These are phyloP conservation scores for Agonopterix alstromeriana DNA, from an alignment of 2,888 invertebrate genomes.

Conservation along the genomic window DNA sequence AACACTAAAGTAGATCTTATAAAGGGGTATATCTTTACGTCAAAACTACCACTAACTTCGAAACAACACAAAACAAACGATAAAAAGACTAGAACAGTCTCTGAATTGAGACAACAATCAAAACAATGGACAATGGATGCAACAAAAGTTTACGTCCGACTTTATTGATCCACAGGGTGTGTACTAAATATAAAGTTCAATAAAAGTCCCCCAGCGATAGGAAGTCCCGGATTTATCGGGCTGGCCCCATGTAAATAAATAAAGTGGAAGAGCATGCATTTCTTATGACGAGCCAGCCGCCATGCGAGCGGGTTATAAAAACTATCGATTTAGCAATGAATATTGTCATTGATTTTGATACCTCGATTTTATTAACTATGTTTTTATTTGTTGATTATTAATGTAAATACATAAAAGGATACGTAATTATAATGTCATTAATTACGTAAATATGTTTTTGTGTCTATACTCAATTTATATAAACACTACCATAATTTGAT, in stretches of 20 bases:
- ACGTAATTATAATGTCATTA: too few relatives aligned
- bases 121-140: slow-evolving; percentile 22
- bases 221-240: slow-evolving; percentile 70
- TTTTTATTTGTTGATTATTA: too few relatives aligned
- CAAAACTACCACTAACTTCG: too few relatives aligned
- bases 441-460: too few relatives aligned
- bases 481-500: too few relatives aligned
- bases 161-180: slow-evolving; percentile 64
- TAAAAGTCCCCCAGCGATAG: slow-evolving; percentile 67
- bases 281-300: slow-evolving; percentile 53
- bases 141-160: slow-evolving; percentile 41
- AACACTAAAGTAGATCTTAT: too few relatives aligned
- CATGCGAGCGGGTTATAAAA: slow-evolving; percentile 49
- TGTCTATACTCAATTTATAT: too few relatives aligned
- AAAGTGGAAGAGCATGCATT: slow-evolving; percentile 68
- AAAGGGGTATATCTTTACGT: too few relatives aligned
- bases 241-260: slow-evolving; percentile 75
- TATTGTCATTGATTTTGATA: slow-evolving; percentile 25
- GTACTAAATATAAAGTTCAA: slow-evolving; percentile 71
- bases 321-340: slow-evolving; percentile 39
- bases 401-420: too few relatives aligned
- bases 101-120: slow-evolving; percentile 14
- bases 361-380: too few relatives aligned
- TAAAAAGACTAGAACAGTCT: not conserved
- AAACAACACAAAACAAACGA: not conserved